A percentile compares a stretch with the other conserved stretches of the same genome.
Evolutionary conservation across 1,140 invertebrate genomes (phyloP).

Genomic region (Pectinophora gossypiella): DNA sequence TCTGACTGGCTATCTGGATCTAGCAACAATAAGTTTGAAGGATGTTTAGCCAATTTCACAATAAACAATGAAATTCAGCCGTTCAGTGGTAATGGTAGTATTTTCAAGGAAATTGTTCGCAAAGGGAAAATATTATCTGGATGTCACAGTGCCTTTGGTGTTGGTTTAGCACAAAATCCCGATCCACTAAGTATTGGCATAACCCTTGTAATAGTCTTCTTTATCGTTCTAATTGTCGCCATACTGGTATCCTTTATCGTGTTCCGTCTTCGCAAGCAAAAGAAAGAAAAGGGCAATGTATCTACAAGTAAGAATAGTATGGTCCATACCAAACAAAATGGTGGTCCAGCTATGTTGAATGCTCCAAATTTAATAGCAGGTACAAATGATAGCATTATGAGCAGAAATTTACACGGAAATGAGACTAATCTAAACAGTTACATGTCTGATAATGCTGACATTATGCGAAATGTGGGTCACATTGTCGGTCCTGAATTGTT

Average conservation of each 20-base stretch:
- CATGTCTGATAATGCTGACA: conserved; percentile 80
- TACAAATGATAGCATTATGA: conserved; percentile 76
- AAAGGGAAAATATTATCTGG: conserved; percentile 83
- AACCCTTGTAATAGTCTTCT: conserved; percentile 95
- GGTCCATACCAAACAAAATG: conserved; percentile 80
- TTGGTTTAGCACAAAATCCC: conserved; percentile 84
- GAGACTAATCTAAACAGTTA: conserved; percentile 78
- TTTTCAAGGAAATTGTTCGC: conserved; percentile 82
- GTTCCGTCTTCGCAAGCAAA: conserved; percentile 89
- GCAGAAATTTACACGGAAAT: conserved; percentile 73
- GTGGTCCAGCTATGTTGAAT: conserved; percentile 74
- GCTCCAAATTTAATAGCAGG: conserved; percentile 76
- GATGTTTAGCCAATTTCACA: conserved; percentile 92
- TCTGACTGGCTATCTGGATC: conserved; percentile 75
- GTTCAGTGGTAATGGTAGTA: conserved; percentile 88
- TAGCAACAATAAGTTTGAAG: conserved; percentile 82
- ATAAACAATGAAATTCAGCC: conserved; percentile 93
- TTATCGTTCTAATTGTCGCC: conserved; percentile 90
- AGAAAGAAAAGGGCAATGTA: conserved; percentile 85
- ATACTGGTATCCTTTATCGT: conserved; percentile 93
- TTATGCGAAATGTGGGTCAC: conserved; percentile 81
- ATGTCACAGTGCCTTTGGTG: conserved; percentile 82
- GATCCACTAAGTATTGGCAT: conserved; percentile 93
- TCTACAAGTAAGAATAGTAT: conserved; percentile 75
- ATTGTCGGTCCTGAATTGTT: conserved; percentile 87